A percentile compares a stretch with the other conserved stretches of the same genome.
These are phyloP conservation scores for Heliothis subflexa DNA, from an alignment of 1,140 invertebrate genomes.

Conservation along the genomic window DNA sequence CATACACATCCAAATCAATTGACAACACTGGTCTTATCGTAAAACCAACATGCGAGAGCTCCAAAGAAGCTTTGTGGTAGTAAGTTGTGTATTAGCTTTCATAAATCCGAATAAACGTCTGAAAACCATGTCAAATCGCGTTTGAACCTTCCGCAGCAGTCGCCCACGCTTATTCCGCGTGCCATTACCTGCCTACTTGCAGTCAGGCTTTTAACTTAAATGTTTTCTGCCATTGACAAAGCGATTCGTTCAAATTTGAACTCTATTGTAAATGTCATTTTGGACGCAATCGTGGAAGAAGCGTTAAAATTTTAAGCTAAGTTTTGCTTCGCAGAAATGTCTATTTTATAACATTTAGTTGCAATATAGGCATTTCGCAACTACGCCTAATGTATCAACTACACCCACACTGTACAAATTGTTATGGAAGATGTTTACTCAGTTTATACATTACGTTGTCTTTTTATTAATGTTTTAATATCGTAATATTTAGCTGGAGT, in stretches of 20 bases:
- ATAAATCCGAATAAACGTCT: slow-evolving; percentile 54
- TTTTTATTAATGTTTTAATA: slow-evolving; percentile 8
- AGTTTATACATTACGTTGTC: slow-evolving; percentile 4
- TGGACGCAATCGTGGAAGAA: slow-evolving; percentile 42
- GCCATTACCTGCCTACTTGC: slow-evolving; percentile 62
- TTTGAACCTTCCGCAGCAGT: slow-evolving; percentile 52
- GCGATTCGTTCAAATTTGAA: slow-evolving; percentile 49
- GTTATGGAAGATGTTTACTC: slow-evolving; percentile 39
- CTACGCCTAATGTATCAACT: slow-evolving; percentile 61
- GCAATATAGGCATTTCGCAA: slow-evolving; percentile 70
- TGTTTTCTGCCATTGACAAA: slow-evolving; percentile 57
- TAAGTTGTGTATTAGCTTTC: slow-evolving; percentile 42
- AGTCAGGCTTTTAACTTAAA: slow-evolving; percentile 60
- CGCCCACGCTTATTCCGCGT: slow-evolving; percentile 62
- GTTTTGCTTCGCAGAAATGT: slow-evolving; percentile 61
- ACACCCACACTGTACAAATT: slow-evolving; percentile 63
- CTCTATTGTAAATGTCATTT: slow-evolving; percentile 50
- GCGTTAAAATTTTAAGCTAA: slow-evolving; percentile 33
- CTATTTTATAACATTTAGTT: slow-evolving; percentile 58
- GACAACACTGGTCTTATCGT: slow-evolving; percentile 1
- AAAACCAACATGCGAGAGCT: slow-evolving; percentile 16
- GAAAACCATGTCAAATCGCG: slow-evolving; percentile 55
- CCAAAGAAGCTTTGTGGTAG: slow-evolving; percentile 18
- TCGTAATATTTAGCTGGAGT: neutral
- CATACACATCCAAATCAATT: slow-evolving; percentile 34